A percentile compares a stretch with the other conserved stretches of the same genome.
These are phyloP conservation scores for Patella ulyssiponensis DNA, from an alignment of 2,888 invertebrate species.

Conservation along the genomic window DNA sequence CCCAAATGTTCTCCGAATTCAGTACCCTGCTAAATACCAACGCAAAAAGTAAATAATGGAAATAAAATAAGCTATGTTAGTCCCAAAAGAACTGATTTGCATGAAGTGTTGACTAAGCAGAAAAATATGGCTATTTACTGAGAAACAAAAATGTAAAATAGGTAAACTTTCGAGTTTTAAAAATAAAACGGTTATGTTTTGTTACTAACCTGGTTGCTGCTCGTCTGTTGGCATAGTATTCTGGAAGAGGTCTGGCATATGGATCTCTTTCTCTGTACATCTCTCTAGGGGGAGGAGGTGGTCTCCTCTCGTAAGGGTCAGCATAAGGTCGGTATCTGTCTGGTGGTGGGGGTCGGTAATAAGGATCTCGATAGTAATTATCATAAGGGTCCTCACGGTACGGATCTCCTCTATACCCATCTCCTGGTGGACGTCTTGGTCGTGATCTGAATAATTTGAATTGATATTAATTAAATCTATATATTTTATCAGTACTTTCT, in stretches of 20 bases:
- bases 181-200: no score
- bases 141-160: no score
- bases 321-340: conserved; percentile 61
- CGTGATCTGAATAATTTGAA: not conserved
- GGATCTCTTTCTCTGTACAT: conserved; percentile 43
- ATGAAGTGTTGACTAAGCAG: no score
- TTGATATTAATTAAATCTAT: not conserved
- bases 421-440: conserved; percentile 10
- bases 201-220: conserved; percentile 9
- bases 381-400: conserved; percentile 45
- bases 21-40: no score
- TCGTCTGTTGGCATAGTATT: conserved; percentile 51
- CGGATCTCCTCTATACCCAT: conserved; percentile 26
- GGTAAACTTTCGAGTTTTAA: no score
- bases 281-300: conserved; percentile 46
- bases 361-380: conserved; percentile 56
- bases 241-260: conserved; percentile 58
- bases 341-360: conserved; percentile 52
- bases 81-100: no score
- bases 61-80: no score
- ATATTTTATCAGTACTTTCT: not conserved
- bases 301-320: conserved; percentile 61
- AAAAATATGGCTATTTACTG: no score
- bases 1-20: no score
- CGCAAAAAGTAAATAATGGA: no score